Evolutionary conservation across 2,888 invertebrate species (phyloP), one percentile per base, ranked within the genome.

Genomic region (Hydraecia micacea): DNA sequence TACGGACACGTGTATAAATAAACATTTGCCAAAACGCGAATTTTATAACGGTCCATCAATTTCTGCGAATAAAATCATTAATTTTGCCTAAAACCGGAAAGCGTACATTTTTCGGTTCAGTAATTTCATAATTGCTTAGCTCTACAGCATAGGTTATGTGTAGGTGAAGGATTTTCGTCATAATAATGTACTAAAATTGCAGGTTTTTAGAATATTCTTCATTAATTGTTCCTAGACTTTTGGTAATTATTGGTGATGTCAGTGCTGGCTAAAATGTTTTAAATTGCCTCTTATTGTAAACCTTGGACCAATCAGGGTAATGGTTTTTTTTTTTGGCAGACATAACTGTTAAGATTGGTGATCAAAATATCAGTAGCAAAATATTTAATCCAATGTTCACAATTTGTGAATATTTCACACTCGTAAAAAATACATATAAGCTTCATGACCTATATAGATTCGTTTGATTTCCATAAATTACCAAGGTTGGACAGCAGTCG

Each of bases 1-100:
- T 15, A 7, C 32, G 28, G 60, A 74, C 71, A 62, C n/a, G n/a
- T 42, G 13, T 42, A 58, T 28, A 65, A 65, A 74, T 65, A 83
- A 73, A 83, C 39, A 71, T 60, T 62, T 28, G 63, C 63, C 58
- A 66, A 77, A 84, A 77, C 63, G 63, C 55, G 55, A 70, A 75
- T 85, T 72, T 70, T 63, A 69, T 75, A 86, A 85, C 87, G 85
- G 87, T 77, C 63, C 73, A 75, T 73, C 76, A 73, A 78, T 84
- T 77, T 77, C 74, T 80, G 42, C 74, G 74, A 80, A 80, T 66
- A 46, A 69, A 77, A 65, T 68, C 49, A 80, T 73, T 62, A 0
- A 77, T 80, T 68, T 76, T 60, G 62, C 32, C 46, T 28, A 79
- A 79, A 85, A 85, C 85, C 86, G 86, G 87, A 87, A 85, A 79